These are phyloP conservation scores for Strix uralensis DNA, from an alignment of 2,113 vertebrate genomes.

Conservation along the genomic window DNA sequence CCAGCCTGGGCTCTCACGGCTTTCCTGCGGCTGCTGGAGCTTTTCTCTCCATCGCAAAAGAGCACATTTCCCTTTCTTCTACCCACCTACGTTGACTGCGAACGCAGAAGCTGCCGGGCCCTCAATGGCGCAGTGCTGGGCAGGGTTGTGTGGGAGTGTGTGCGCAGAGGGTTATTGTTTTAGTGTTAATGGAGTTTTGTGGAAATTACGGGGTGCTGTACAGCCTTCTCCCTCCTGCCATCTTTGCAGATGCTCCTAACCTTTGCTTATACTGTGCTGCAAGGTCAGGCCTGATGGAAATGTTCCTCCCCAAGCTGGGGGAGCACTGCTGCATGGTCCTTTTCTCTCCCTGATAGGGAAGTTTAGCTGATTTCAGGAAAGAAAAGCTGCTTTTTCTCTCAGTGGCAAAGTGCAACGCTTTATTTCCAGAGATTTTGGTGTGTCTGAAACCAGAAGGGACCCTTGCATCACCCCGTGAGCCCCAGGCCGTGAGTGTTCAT, in stretches of 20 bases:
- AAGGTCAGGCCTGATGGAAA: neutral
- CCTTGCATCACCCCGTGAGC: rapidly evolving
- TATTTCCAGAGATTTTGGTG: neutral
- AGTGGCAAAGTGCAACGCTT: neutral
- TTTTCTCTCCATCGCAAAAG: neutral
- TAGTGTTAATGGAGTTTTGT: neutral
- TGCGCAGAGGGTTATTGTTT: neutral
- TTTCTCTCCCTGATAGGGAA: neutral
- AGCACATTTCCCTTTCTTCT: neutral
- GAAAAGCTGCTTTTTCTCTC: neutral
- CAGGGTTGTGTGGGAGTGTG: neutral
- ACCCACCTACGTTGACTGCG: rapidly evolving
- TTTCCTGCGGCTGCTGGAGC: neutral
- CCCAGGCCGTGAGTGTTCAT: neutral
- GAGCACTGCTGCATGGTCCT: neutral
- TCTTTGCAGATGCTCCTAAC: neutral
- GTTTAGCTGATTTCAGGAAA: neutral
- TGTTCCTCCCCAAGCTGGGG: neutral
- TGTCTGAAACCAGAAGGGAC: neutral
- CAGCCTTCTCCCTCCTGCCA: rapidly evolving
- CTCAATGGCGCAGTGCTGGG: rapidly evolving
- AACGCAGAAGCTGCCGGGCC: neutral
- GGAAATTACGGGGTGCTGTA: neutral
- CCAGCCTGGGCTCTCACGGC: neutral
- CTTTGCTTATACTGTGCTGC: neutral